Conservation (phyloP, 2,113 vertebrate genomes). For the Hippocampus zosterae region DNA sequence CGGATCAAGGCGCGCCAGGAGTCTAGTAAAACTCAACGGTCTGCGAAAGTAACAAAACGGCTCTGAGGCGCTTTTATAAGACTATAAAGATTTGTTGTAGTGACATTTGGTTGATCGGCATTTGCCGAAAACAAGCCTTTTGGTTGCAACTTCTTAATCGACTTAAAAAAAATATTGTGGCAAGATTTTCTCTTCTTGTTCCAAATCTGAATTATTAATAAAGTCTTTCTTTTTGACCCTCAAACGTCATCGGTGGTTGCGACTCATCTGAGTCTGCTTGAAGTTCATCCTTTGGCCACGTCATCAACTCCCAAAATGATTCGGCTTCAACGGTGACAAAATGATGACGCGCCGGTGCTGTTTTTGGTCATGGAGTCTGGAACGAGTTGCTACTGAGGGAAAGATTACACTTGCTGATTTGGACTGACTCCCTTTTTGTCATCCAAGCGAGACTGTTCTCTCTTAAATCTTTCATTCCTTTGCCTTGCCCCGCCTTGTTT, state of each 20-base stretch:
- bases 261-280: background rate
- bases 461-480: background rate
- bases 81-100: background rate
- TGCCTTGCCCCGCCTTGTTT: background rate
- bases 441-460: background rate
- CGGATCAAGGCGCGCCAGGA: background rate
- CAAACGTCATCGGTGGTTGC: too few species aligned
- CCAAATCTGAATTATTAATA: too few species aligned
- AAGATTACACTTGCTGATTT: background rate
- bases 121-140: too few species aligned
- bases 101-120: background rate
- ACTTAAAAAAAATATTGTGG: too few species aligned
- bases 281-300: background rate
- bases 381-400: background rate
- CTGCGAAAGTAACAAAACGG: background rate
- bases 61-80: background rate
- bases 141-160: too few species aligned
- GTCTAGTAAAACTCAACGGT: background rate
- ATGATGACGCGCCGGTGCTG: background rate
- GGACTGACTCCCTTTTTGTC: background rate
- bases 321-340: background rate
- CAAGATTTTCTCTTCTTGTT: too few species aligned
- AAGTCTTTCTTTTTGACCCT: too few species aligned
- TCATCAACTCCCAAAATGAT: background rate
- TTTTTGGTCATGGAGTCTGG: background rate